Percentiles rank a stretch among this genome's conserved stretches.
Conservation (phyloP, 2,113 vertebrate genomes). For the Syrrhaptes paradoxus region DNA sequence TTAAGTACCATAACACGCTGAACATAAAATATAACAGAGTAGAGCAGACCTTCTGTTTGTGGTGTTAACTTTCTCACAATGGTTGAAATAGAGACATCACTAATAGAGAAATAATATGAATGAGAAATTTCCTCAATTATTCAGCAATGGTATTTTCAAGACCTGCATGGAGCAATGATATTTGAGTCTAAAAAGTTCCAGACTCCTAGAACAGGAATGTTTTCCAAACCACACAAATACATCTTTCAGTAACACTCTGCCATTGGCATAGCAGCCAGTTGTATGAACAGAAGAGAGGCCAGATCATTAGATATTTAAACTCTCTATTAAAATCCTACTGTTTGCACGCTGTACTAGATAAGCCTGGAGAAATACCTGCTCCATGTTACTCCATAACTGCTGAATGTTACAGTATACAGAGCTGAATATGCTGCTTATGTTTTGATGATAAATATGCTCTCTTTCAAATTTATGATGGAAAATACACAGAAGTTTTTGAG, state of each 20-base stretch:
- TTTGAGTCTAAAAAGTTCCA: background rate
- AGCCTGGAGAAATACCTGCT: background rate
- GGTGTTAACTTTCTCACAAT: background rate
- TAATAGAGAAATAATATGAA: background rate
- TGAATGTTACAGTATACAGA: background rate
- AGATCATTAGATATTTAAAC: slow-evolving; percentile 4
- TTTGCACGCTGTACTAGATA: background rate
- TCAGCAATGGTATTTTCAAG: background rate
- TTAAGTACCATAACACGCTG: background rate
- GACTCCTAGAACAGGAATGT: background rate
- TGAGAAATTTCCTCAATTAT: background rate
- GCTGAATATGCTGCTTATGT: background rate
- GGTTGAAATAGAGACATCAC: background rate
- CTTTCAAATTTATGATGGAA: slow-evolving; percentile 33
- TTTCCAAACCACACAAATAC: background rate
- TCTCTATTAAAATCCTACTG: background rate
- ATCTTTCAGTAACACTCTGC: background rate
- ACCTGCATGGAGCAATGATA: background rate
- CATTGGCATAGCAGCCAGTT: background rate
- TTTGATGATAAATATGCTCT: slow-evolving; percentile 18
- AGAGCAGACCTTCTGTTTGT: background rate
- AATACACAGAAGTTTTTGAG: background rate
- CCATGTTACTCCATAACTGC: background rate
- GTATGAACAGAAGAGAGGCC: slow-evolving; percentile 24
- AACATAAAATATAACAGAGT: background rate